Evolutionary conservation across 1,140 invertebrate species (phyloP), one percentile per base, ranked within the genome.

Genomic region (Pectinophora gossypiella): DNA sequence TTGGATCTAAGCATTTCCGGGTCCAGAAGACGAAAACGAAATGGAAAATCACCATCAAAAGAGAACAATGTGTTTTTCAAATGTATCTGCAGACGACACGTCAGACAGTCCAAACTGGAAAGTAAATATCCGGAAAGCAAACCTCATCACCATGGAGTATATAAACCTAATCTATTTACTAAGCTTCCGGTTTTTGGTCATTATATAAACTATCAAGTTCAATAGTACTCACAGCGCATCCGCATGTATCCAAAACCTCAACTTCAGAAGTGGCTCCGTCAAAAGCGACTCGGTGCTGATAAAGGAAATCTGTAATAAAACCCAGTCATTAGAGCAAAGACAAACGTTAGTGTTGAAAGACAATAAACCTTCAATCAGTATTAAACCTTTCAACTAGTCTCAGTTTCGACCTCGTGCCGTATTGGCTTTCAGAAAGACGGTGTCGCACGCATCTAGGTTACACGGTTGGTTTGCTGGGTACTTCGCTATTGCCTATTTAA

Each of bases 211-310:
- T n/a, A n/a, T n/a, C n/a, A n/a, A n/a, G n/a, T n/a, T n/a, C n/a
- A n/a, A n/a, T n/a, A n/a, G 27, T 59, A 92, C 89, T 91, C 89
- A 95, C 94, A 84, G 92, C 92, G 88, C 92, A 94, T 61, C 92
- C 91, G 60, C 92, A 94, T 27, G 93, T 94, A 80, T 95, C 94
- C 70, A 95, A 84, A 62, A 95, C 93, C 87, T 95, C 94, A 32
- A 95, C 92, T 81, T 95, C 93, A 23, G 93, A 94, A 19, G 90
- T 91, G 44, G 91, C 91, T 59, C 92, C 94, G 71, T 95, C 94
- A 69, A 95, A 93, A 36, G 91, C 92, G 18, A 94, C 91, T 52
- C 90, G 92, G 68, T 95, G 94, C 64, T 92, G 90, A 79, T 95
- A 95, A 15, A 94, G 88, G 64, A 94, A 92, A 90, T 95, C 93